Conservation (phyloP, 64 coral and sea anemone genomes). For the Montipora efflorescens region DNA sequence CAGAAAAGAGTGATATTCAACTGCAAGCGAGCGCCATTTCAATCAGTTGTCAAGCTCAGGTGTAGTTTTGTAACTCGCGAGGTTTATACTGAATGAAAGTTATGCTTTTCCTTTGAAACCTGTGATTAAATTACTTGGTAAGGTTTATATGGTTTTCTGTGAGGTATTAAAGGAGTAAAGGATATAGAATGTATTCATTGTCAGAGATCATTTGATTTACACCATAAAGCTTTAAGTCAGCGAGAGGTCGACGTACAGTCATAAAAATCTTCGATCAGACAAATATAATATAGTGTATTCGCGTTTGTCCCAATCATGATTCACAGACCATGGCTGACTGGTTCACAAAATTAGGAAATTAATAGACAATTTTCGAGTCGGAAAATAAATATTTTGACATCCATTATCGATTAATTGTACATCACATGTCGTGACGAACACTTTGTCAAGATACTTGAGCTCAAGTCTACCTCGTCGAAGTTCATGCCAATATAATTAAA, state of each 20-base stretch:
- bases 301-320: too few species aligned
- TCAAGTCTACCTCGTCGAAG: not conserved
- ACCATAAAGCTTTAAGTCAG: not conserved
- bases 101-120: not conserved
- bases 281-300: too few species aligned
- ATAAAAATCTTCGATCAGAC: too few species aligned
- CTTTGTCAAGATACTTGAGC: constrained; percentile 7
- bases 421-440: constrained; percentile 8
- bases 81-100: not conserved
- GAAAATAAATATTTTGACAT: too few species aligned
- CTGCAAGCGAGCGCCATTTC: not conserved
- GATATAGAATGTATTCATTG: not conserved
- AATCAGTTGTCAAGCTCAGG: too few species aligned
- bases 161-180: not conserved
- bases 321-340: too few species aligned
- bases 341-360: too few species aligned
- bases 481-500: not conserved
- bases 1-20: not conserved
- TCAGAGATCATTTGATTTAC: not conserved
- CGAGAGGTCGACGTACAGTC: too few species aligned
- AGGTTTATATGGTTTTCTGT: not conserved
- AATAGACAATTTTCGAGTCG: too few species aligned
- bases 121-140: not conserved
- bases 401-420: too few species aligned
- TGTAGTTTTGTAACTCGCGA: not conserved